Conservation (phyloP, 2,888 invertebrate genomes). For the Terebella lapidaria region DNA sequence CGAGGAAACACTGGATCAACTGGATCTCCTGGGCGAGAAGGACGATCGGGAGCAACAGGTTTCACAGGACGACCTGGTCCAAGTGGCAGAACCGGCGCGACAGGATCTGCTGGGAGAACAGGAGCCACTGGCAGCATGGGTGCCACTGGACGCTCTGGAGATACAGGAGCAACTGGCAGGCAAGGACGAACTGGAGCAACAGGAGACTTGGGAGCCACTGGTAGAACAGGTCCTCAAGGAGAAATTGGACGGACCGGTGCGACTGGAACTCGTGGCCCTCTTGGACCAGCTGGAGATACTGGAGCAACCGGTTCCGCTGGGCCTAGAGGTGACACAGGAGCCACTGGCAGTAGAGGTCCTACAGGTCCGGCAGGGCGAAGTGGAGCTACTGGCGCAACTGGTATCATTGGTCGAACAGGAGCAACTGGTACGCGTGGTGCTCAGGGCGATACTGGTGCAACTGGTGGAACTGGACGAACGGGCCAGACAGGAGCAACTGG, state of each 20-base stretch:
- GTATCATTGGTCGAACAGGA: not conserved
- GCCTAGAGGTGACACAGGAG: not conserved
- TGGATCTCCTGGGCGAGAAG: slow-evolving; percentile 1
- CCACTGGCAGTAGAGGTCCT: not conserved
- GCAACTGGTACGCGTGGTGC: slow-evolving; percentile 7
- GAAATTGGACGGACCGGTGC: not conserved
- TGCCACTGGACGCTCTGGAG: not conserved
- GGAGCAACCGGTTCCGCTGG: not conserved
- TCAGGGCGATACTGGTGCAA: slow-evolving; percentile 7
- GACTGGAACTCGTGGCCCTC: not conserved
- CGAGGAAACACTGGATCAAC: slow-evolving; percentile 3
- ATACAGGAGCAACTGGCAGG: slow-evolving; percentile 6
- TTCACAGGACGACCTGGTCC: slow-evolving; percentile 1
- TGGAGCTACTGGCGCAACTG: slow-evolving; percentile 3
- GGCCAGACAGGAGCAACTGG: slow-evolving; percentile 9
- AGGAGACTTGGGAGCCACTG: not conserved
- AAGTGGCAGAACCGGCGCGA: slow-evolving; percentile 1
- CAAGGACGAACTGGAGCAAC: slow-evolving; percentile 13
- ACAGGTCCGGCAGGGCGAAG: not conserved
- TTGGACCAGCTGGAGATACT: not conserved
- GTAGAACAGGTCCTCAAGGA: not conserved
- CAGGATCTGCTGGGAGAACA: not conserved
- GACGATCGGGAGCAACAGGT: slow-evolving; percentile 6
- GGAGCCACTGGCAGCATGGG: not conserved
- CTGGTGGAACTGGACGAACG: slow-evolving; percentile 6